These are phyloP conservation scores for Callyntrura guangdongensis DNA, from an alignment of 2,888 invertebrate genomes.

Conservation along the genomic window DNA sequence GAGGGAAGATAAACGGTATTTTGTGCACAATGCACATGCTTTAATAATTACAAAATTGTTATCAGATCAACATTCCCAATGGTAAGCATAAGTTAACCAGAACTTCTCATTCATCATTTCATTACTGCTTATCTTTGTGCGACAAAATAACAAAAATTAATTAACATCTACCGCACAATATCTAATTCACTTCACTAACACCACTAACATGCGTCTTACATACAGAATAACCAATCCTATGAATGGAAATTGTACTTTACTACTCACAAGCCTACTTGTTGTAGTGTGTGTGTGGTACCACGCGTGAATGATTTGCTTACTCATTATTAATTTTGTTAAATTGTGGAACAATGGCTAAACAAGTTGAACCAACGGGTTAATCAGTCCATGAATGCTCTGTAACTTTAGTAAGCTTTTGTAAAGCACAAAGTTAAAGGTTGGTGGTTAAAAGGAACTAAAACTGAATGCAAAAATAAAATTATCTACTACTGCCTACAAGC, in stretches of 20 bases:
- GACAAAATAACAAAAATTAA: too few relatives aligned
- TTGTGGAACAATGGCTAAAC: neutral
- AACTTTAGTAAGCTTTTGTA: neutral
- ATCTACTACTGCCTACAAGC: neutral
- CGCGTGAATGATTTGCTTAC: neutral
- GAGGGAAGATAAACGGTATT: neutral
- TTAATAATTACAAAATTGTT: too few relatives aligned
- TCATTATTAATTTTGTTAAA: neutral
- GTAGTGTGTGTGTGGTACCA: neutral
- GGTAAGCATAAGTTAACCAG: too few relatives aligned
- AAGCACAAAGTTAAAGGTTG: neutral
- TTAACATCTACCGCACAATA: too few relatives aligned
- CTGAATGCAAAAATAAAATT: neutral
- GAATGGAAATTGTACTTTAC: neutral
- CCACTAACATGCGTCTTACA: neutral
- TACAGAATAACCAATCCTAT: neutral
- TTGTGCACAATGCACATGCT: too few relatives aligned
- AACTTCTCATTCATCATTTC: too few relatives aligned
- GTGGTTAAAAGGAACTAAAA: neutral
- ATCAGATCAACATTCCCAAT: too few relatives aligned
- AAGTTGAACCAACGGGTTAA: neutral
- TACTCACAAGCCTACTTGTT: neutral
- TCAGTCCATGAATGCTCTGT: slow-evolving; percentile 2
- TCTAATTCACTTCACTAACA: too few relatives aligned
- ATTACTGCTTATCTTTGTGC: too few relatives aligned